phyloP scores from a whole-genome alignment of 1,140 invertebrate species.

The Drosophila ambigua region DNA sequence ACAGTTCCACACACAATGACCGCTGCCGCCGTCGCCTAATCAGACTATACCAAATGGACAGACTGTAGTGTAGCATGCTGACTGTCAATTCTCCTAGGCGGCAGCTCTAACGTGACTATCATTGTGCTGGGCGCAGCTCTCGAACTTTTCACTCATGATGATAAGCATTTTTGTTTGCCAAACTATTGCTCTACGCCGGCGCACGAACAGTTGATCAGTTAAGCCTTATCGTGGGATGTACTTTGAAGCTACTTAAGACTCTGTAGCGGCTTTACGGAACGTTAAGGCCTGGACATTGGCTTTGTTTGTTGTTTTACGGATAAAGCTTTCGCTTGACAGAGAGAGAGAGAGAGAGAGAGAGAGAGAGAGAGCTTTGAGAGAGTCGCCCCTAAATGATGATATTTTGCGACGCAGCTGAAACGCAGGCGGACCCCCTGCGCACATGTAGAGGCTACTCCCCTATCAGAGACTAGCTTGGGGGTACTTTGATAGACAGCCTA shows the following conservation, averaged over 20 bases:
- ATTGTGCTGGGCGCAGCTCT: slow-evolving; percentile 2
- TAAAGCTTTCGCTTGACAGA: slow-evolving; percentile 18
- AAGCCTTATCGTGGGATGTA: slow-evolving; percentile 22
- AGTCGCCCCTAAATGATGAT: not conserved
- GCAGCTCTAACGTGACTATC: not conserved
- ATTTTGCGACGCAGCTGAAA: slow-evolving; percentile 37
- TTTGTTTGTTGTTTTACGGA: slow-evolving; percentile 40
- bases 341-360: not conserved
- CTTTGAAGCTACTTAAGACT: slow-evolving; percentile 1
- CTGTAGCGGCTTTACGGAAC: slow-evolving; percentile 21
- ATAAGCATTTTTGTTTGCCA: slow-evolving; percentile 40
- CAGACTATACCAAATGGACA: too few relatives aligned
- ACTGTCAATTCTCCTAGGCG: too few relatives aligned
- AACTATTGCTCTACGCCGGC: slow-evolving; percentile 1
- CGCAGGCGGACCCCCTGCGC: slow-evolving; percentile 17
- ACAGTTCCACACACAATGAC: slow-evolving; percentile 42
- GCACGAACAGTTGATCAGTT: slow-evolving; percentile 24
- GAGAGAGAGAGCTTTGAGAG: not conserved
- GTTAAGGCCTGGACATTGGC: not conserved
- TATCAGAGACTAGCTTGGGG: too few relatives aligned
- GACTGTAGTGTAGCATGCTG: too few relatives aligned
- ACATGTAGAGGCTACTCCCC: slow-evolving; percentile 12
- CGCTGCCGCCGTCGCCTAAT: too few relatives aligned
- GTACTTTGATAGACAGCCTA: not conserved
- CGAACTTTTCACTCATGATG: slow-evolving; percentile 24